Percentiles rank a stretch among this genome's conserved stretches.
These are phyloP conservation scores for Metaphire vulgaris DNA, from an alignment of 1,140 invertebrate species.

Conservation along the genomic window DNA sequence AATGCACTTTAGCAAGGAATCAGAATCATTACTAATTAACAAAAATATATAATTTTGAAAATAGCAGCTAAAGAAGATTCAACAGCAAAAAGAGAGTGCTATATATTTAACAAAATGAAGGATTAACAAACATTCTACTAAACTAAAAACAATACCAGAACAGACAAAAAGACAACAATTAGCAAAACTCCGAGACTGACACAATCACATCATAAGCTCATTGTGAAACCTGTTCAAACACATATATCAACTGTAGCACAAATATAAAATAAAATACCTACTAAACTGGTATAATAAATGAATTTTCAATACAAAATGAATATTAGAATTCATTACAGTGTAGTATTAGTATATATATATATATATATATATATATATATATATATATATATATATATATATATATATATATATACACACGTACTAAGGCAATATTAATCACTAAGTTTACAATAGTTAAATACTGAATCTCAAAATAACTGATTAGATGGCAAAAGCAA, in stretches of 20 bases:
- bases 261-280: neutral
- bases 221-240: neutral
- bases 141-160: neutral
- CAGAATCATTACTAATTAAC: neutral
- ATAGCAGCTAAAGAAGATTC: neutral
- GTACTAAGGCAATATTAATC: neutral
- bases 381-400: conserved; percentile 5
- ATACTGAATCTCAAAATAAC: neutral
- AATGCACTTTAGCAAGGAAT: neutral
- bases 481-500: neutral
- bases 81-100: neutral
- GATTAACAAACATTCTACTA: neutral
- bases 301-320: neutral
- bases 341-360: neutral
- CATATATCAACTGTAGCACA: neutral
- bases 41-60: neutral
- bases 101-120: neutral
- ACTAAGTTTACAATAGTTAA: neutral
- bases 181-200: neutral
- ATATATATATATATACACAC: conserved; percentile 7
- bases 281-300: neutral
- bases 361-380: neutral
- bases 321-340: neutral
- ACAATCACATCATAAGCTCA: neutral
- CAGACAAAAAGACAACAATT: neutral